Conservation (phyloP, 92 coral and sea anemone genomes). For the Meandrina meandrites region DNA sequence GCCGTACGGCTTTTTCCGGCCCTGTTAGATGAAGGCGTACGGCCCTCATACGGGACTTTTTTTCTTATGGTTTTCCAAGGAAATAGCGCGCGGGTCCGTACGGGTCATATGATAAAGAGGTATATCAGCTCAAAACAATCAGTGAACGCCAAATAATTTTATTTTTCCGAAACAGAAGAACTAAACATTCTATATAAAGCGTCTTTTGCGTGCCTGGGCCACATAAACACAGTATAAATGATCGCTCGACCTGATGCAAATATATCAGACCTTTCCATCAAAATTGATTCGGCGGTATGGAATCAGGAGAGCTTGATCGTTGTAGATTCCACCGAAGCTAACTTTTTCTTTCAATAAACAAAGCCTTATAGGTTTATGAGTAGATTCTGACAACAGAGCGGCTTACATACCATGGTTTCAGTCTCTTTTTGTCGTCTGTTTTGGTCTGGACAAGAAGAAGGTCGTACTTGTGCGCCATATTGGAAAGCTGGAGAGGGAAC, state of each 20-base stretch:
- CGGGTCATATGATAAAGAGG: no score
- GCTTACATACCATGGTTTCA: constrained; percentile 76
- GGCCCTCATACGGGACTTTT: no score
- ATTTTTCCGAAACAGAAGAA: neutral
- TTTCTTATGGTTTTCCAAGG: no score
- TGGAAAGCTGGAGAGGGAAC: constrained; percentile 6
- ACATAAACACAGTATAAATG: neutral
- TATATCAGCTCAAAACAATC: no score
- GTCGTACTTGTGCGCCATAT: constrained; percentile 99
- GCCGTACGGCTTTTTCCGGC: no score
- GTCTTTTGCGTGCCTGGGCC: neutral
- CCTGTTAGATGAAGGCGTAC: no score
- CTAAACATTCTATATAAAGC: neutral
- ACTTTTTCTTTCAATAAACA: neutral
- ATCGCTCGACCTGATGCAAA: no score
- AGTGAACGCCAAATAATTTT: neutral
- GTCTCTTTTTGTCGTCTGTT: constrained; percentile 80
- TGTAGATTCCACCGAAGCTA: neutral
- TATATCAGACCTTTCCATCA: no score
- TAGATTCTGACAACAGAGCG: neutral
- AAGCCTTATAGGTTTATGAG: neutral
- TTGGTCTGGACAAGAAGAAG: constrained; percentile 94
- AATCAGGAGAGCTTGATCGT: neutral
- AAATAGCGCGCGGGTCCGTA: no score
- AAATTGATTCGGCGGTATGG: neutral